Evolutionary conservation across 1,140 invertebrate species (phyloP), one percentile per base, ranked within the genome.

Genomic region (Neodiprion fabricii): DNA sequence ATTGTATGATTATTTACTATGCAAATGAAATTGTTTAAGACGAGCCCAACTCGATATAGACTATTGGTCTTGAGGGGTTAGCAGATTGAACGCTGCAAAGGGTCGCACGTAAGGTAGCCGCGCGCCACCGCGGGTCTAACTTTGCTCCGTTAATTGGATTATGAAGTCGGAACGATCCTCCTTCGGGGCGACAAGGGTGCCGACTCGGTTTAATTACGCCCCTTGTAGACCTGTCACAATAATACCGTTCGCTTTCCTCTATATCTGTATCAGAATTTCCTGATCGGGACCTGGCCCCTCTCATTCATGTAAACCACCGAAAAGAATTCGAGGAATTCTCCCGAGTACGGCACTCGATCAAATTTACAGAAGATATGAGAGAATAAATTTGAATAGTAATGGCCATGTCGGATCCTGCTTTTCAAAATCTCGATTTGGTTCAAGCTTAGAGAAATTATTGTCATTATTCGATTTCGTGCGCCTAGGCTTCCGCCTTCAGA

Each of bases 1-100:
- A 85, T 86, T 86, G 85, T 87, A 85, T 87, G 83, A 86, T 86
- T 87, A 87, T 87, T 87, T 87, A 85, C 82, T 78, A 87, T 87
- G 85, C 84, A 86, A 87, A 87, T 87, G 85, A 81, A 86, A 87
- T 87, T 71, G 70, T 71, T 87, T 86, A 86, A 86, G 84, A 81
- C 73, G 81, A 80, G 79, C 76, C 78, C 23, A 75, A 80, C 77
- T 81, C 75, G 73, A 79, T 61, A 50, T 53, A 76, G 75, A 71
- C 71, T 65, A 49, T 66, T 66, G 28, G 61, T 49, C 23, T 49
- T 69, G 70, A 21, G 49, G 23, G 23, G 72, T 23, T 48, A 69
- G 75, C n/a, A 48, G 48, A 71, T 23, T 23, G 14, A 8, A 9
- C 12, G 68, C 17, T 53, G 69, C 10, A 53, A 70, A 53, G 72